Conservation (phyloP, 2,797 vertebrate genomes). For the Muraenolepis orangiensis region DNA sequence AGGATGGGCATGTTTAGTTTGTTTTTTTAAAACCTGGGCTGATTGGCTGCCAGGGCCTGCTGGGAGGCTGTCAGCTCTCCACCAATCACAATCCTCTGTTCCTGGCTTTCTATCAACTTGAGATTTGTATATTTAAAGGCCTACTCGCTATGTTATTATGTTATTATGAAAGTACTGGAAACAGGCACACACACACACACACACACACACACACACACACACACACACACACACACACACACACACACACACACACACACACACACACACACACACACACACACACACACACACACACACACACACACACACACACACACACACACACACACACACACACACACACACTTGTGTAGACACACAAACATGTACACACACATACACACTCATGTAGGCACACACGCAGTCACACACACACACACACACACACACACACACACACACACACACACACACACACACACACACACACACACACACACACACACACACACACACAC, state of each 20-base stretch:
- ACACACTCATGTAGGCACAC: background rate
- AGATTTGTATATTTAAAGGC: conserved; percentile 1
- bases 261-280: background rate
- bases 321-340: background rate
- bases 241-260: background rate
- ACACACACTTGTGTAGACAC: background rate
- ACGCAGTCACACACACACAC: conserved; percentile 11
- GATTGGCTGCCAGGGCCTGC: background rate
- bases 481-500: conserved; percentile 7
- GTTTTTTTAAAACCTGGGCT: background rate
- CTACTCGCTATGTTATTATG: background rate
- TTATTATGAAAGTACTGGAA: background rate
- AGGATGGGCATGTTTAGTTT: background rate
- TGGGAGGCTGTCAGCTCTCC: background rate
- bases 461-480: conserved; percentile 1
- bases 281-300: background rate
- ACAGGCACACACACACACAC: background rate
- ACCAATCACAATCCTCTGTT: background rate
- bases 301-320: background rate
- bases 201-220: background rate
- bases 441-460: background rate
- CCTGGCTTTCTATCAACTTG: background rate
- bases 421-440: background rate
- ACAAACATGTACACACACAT: conserved; percentile 1
- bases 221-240: background rate